These are phyloP conservation scores for Mugil cephalus DNA, from an alignment of 2,113 vertebrate genomes.

Conservation along the genomic window DNA sequence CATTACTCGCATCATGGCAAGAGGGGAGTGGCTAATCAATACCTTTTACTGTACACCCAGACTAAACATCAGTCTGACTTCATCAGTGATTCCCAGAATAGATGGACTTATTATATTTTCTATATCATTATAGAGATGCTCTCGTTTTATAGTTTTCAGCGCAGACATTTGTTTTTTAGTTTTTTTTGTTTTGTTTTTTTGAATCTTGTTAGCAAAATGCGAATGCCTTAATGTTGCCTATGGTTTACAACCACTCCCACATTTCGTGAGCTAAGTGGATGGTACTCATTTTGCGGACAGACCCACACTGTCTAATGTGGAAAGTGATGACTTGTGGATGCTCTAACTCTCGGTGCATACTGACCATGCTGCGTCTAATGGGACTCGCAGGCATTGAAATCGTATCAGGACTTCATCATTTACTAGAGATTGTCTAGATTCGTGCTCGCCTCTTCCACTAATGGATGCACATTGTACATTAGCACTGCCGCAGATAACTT, in stretches of 20 bases:
- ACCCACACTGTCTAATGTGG: slow-evolving; percentile 68
- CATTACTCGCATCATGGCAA: slow-evolving; percentile 57
- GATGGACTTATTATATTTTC: slow-evolving; percentile 39
- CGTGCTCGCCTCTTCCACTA: slow-evolving; percentile 65
- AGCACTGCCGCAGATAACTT: slow-evolving; percentile 71
- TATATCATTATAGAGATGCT: slow-evolving; percentile 31
- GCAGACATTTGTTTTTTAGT: slow-evolving; percentile 8
- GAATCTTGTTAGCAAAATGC: slow-evolving; percentile 44
- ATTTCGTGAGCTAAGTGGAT: slow-evolving; percentile 73
- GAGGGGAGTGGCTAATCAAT: slow-evolving; percentile 69
- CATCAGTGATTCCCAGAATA: slow-evolving; percentile 55
- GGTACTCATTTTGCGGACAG: slow-evolving; percentile 68
- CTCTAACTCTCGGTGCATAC: slow-evolving; percentile 65
- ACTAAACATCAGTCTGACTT: slow-evolving; percentile 50
- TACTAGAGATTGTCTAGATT: slow-evolving; percentile 69
- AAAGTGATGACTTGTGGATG: slow-evolving; percentile 78
- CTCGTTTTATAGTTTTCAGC: slow-evolving; percentile 32
- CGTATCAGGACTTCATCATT: slow-evolving; percentile 77
- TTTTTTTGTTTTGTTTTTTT: slow-evolving; percentile 48
- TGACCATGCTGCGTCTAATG: slow-evolving; percentile 76
- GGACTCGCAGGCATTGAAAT: slow-evolving; percentile 77
- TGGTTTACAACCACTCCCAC: slow-evolving; percentile 58
- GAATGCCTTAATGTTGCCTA: slow-evolving; percentile 47
- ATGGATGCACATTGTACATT: slow-evolving; percentile 77
- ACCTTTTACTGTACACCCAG: slow-evolving; percentile 67